Base-by-base conservation (phyloP, 2,113 vertebrate genomes). In the Opisthocomus hoazin region DNA sequence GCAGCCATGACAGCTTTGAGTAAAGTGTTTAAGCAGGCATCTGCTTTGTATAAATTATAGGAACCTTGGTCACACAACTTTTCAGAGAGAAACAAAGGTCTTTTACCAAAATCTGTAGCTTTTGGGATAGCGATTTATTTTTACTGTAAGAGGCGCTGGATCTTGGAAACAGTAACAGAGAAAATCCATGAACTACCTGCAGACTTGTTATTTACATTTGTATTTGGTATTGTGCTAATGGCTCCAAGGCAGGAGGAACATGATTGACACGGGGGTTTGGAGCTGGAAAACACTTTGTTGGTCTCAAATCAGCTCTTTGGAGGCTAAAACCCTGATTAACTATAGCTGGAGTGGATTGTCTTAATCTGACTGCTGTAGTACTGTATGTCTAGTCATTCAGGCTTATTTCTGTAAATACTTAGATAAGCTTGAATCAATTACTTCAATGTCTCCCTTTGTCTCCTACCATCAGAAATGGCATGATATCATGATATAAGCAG, bases 331-430 rank as follows among this genome's bases (percentile, higher is more conserved):
- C 77, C 94, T 86, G 90, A 94, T 96, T 97, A 95, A 89, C 79
- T 97, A 23, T 90, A 96, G 82, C 84, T 79, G 45, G 53, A 91
- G 84, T 94, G 82, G 92, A 96, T 90, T 96, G 81, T 71, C 95
- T 96, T 97, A 96, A 96, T 94, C 93, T 91, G 86, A 46, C 68
- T 87, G 70, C 63, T 86, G n/a, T 54, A 87, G 90, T 91, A 92
- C 94, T 96, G 97, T 76, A 64, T 23, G 45, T 92, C 90, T 94
- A 74, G 80, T 89, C 78, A 94, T 96, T 95, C 50, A 96, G 89
- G 68, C 64, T 94, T 89, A 92, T 96, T 93, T 93, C 85, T 95
- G 88, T 93, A 97, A 96, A 94, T 94, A 94, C 78, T 91, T 94
- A 87, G 95, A 91, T 91, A 95, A 96, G 94, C 64, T 91, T 88